These are phyloP conservation scores for Brachyhypopomus gauderio DNA, from an alignment of 2,113 vertebrate species.

Conservation along the genomic window DNA sequence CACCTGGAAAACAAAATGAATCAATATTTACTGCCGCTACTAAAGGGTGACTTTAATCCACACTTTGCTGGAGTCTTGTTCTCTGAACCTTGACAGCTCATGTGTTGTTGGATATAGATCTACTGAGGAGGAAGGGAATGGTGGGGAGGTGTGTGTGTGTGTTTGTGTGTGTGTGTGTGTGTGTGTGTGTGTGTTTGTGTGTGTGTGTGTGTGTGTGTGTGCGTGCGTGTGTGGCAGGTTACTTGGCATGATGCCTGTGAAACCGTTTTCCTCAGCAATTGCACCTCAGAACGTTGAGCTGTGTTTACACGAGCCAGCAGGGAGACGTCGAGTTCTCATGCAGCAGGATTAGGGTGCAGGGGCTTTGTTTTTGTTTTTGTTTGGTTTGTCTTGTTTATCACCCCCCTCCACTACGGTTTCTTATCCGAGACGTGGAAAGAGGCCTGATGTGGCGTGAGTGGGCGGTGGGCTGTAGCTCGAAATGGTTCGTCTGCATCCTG, in stretches of 20 bases:
- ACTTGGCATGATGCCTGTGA: neutral
- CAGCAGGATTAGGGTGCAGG: too few species aligned
- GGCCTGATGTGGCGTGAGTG: neutral
- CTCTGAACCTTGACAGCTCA: constrained; percentile 74
- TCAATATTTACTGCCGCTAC: constrained; percentile 68
- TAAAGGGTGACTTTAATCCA: constrained; percentile 69
- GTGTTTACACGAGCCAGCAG: neutral
- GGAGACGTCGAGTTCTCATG: neutral
- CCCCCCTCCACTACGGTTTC: constrained; percentile 5
- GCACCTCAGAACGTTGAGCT: neutral
- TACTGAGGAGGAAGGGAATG: constrained; percentile 8
- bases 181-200: constrained; percentile 49
- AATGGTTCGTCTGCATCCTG: neutral
- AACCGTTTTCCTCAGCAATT: neutral
- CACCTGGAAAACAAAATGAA: constrained; percentile 69
- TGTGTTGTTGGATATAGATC: constrained; percentile 73
- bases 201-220: too few species aligned
- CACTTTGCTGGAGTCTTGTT: constrained; percentile 66
- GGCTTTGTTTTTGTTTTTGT: neutral
- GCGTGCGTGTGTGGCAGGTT: too few species aligned
- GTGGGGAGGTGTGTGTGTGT: neutral
- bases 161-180: too few species aligned
- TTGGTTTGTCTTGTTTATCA: neutral
- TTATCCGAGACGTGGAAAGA: neutral
- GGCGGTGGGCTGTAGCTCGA: neutral